Conservation (phyloP, 2,888 invertebrate genomes). For the Merodon equestris region DNA sequence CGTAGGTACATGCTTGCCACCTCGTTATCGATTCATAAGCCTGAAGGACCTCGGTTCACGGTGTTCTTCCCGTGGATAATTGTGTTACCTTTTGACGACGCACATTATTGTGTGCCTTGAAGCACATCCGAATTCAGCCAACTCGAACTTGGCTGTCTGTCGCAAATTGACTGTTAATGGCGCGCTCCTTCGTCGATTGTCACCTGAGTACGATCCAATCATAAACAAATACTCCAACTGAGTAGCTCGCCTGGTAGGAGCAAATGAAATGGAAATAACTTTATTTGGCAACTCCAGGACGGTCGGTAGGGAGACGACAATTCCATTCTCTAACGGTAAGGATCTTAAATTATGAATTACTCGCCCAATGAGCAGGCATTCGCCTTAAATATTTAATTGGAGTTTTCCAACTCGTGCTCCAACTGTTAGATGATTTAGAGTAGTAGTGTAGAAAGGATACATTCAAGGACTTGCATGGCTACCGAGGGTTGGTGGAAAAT, state of each 20-base stretch:
- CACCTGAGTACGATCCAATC: conserved; percentile 10
- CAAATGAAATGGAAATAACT: conserved; percentile 28
- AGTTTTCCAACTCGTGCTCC: conserved; percentile 50
- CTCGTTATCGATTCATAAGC: conserved; percentile 48
- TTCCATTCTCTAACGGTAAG: conserved; percentile 12
- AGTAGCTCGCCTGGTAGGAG: conserved; percentile 26
- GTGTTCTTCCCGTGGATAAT: conserved; percentile 3
- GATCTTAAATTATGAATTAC: conserved; percentile 48
- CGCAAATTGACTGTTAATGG: conserved; percentile 30
- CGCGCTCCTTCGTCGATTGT: conserved; percentile 21
- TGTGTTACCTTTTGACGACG: conserved; percentile 1
- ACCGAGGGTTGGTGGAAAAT: conserved; percentile 38
- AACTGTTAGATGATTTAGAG: conserved; percentile 28
- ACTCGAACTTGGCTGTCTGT: not conserved
- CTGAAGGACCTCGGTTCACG: conserved; percentile 7
- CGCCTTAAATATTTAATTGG: conserved; percentile 64
- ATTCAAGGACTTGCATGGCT: not conserved
- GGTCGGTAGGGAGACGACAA: conserved; percentile 10
- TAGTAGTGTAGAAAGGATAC: conserved; percentile 19
- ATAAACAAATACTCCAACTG: conserved; percentile 20
- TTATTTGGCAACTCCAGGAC: conserved; percentile 22
- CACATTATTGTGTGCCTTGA: conserved; percentile 9
- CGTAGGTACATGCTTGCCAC: conserved; percentile 18
- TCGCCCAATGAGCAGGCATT: conserved; percentile 43
- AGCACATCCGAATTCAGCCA: not conserved